These are phyloP conservation scores for Eurypyga helias DNA, from an alignment of 2,113 vertebrate species.

Conservation along the genomic window DNA sequence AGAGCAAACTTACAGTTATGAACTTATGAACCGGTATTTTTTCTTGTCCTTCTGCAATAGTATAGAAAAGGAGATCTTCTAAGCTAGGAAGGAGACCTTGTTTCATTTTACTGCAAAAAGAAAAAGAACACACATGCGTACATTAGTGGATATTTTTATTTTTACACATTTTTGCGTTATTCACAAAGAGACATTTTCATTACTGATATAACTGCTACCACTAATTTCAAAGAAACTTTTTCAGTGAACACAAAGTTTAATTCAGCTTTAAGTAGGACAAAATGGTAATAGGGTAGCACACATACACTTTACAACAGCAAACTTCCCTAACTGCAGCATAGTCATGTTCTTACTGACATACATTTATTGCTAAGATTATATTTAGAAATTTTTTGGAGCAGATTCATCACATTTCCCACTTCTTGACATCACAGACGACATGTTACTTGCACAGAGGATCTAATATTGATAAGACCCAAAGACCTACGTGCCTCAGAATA, in stretches of 20 bases:
- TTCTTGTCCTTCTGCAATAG: constrained; percentile 98
- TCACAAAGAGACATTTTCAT: not conserved
- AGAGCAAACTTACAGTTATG: constrained; percentile 88
- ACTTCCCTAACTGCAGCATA: not conserved
- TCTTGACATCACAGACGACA: not conserved
- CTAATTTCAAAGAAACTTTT: not conserved
- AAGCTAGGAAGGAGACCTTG: constrained; percentile 95
- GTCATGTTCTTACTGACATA: not conserved
- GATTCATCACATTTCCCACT: not conserved
- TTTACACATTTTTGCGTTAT: not conserved
- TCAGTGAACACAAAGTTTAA: not conserved
- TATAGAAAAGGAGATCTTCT: constrained; percentile 98
- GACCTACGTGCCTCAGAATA: not conserved
- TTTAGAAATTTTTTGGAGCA: not conserved
- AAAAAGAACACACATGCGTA: not conserved
- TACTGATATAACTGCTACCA: not conserved
- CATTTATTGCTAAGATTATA: not conserved
- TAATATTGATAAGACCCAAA: not conserved
- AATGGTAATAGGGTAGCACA: not conserved
- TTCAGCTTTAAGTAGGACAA: not conserved
- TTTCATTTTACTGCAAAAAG: constrained; percentile 87
- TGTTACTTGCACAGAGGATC: not conserved
- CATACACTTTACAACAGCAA: not conserved
- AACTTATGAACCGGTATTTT: constrained; percentile 98
- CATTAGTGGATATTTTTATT: not conserved